These are phyloP conservation scores for Limnothrissa miodon DNA, from an alignment of 2,113 vertebrate genomes.

Conservation along the genomic window DNA sequence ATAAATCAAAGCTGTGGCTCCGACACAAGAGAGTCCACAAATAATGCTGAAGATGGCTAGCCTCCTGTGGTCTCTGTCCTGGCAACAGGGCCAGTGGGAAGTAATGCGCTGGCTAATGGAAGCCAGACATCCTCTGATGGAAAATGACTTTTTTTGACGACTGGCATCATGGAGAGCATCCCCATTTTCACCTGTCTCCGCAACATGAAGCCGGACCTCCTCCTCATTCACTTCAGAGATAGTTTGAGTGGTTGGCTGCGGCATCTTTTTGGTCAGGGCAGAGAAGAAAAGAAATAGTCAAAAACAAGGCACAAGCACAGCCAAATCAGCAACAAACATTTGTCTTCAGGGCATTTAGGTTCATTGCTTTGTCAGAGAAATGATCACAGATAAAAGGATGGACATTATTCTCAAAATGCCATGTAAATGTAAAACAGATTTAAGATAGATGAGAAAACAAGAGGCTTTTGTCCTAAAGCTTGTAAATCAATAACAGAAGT, in stretches of 20 bases:
- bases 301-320: not conserved
- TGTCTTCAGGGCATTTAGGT: not conserved
- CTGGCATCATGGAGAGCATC: not conserved
- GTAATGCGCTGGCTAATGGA: not conserved
- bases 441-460: not conserved
- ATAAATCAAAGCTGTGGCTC: conserved; percentile 72
- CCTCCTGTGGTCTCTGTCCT: conserved; percentile 57
- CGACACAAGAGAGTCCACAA: conserved; percentile 79
- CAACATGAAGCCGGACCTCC: not conserved
- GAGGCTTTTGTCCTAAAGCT: not conserved
- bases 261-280: not conserved
- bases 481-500: not conserved
- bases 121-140: not conserved
- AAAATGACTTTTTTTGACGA: not conserved
- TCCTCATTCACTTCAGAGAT: not conserved
- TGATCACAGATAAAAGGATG: too few relatives aligned
- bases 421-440: not conserved
- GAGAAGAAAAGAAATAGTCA: not conserved
- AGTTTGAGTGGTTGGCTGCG: not conserved
- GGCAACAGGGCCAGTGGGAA: not conserved
- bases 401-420: not conserved
- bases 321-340: not conserved
- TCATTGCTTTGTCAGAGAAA: not conserved
- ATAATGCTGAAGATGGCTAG: conserved; percentile 78
- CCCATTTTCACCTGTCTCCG: not conserved